Percentiles rank a stretch among this genome's conserved stretches.
Evolutionary conservation across 2,888 invertebrate genomes (phyloP).

Genomic region (Vanessa cardui): DNA sequence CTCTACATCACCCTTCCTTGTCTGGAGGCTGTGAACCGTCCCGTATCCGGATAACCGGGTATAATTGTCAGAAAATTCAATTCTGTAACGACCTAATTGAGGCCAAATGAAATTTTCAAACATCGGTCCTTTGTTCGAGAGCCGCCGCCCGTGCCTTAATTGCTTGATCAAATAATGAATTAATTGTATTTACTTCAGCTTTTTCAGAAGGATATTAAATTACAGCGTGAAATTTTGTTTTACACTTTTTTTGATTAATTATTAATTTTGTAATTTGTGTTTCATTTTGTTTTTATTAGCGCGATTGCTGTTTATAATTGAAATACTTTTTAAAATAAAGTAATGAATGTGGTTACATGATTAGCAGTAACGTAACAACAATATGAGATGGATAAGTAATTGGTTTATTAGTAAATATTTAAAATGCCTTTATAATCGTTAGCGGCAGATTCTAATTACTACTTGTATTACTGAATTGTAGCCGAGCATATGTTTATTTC

Average conservation of each 20-base stretch:
- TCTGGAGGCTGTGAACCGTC: slow-evolving; percentile 70
- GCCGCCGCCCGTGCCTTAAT: slow-evolving; percentile 64
- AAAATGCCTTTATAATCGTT: no score
- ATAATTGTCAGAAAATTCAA: slow-evolving; percentile 78
- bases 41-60: slow-evolving; percentile 78
- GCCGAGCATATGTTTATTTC: no score
- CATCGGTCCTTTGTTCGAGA: slow-evolving; percentile 67
- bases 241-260: slow-evolving; percentile 7
- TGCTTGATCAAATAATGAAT: slow-evolving; percentile 70
- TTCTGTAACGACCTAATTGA: slow-evolving; percentile 75
- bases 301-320: neutral
- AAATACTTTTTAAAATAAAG: neutral
- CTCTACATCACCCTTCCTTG: slow-evolving; percentile 54
- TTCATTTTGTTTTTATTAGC: neutral
- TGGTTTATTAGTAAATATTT: no score
- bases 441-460: no score
- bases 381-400: no score
- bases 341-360: no score
- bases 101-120: slow-evolving; percentile 76
- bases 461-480: no score
- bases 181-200: slow-evolving; percentile 59
- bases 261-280: slow-evolving; percentile 1
- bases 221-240: slow-evolving; percentile 15
- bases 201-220: slow-evolving; percentile 23
- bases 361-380: no score